A percentile compares a stretch with the other conserved stretches of the same genome.
phyloP scores from a whole-genome alignment of 2,113 vertebrate genomes.

The Ammodytes dubius region DNA sequence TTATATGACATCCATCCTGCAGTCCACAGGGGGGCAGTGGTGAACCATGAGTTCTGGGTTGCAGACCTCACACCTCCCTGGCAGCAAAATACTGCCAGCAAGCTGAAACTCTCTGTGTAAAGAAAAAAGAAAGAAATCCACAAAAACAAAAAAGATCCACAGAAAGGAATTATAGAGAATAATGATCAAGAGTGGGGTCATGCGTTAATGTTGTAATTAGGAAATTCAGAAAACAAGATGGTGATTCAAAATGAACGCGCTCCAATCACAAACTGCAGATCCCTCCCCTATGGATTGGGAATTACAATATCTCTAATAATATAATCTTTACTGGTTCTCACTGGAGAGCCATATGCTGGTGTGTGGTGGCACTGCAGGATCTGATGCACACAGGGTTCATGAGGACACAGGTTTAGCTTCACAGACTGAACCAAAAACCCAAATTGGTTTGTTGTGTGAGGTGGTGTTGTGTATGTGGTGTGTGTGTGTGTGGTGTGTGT shows the following conservation, averaged over 20 bases:
- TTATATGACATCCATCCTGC: not conserved
- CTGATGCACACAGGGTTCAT: not conserved
- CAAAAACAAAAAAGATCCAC: not conserved
- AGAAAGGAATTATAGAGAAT: constrained; percentile 15
- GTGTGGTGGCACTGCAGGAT: constrained; percentile 16
- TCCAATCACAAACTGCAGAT: constrained; percentile 18
- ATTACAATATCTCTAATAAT: not conserved
- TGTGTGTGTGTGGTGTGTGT: too few relatives aligned
- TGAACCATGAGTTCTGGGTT: constrained; percentile 16
- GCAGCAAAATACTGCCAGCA: constrained; percentile 6
- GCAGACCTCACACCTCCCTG: not conserved
- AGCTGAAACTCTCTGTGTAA: not conserved
- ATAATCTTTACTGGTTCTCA: not conserved
- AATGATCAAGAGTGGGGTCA: constrained; percentile 8
- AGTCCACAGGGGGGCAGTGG: constrained; percentile 69
- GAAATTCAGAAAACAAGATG: constrained; percentile 6
- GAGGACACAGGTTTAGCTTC: constrained; percentile 41
- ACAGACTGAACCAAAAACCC: constrained; percentile 37
- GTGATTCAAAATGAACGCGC: not conserved
- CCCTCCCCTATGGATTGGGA: not conserved
- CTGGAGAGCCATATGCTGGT: constrained; percentile 11
- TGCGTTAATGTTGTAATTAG: constrained; percentile 1
- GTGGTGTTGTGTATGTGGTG: not conserved
- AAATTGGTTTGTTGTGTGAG: not conserved
- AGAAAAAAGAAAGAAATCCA: not conserved